Base-by-base conservation (phyloP, 1,140 invertebrate genomes). In the Zaprionus ornatus region DNA sequence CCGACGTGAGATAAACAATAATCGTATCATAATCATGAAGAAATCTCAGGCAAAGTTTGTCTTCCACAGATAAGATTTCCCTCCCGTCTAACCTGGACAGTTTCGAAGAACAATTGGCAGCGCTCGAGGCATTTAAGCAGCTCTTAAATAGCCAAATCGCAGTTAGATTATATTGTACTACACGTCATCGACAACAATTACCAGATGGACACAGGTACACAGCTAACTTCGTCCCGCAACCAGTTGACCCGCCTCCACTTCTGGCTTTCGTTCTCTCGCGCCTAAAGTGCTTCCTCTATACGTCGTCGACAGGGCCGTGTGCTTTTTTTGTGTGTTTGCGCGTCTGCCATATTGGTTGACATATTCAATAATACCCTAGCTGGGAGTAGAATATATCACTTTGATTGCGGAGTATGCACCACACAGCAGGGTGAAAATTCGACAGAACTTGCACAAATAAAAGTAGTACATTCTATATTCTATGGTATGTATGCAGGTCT, bases 271-370 rank as follows among this genome's bases (percentile, higher is more conserved):
- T 50, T 6, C 19, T 12, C 45, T 23, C 21, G 1, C 45, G 17
- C 10, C 29, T 32, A 32, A 37, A 29, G 57, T 60, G 32, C 45
- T 48, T 23, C 17, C 50, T 17, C 19, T 21, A 60, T 23, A 15
- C 15, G 15, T 4, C 32, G 23, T 12, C 19, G 48, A 21, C 54
- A 15, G 64, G 55, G 64, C 64, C 73, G 73, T 75, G 73, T 75
- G 73, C 67, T 69, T 57, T 57, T 1, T 3, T 13, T 29, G 23
- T 27, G 2, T 7, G 2, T n/a, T n/a, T 40, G 10, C 32, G 15
- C 25, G 15, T 57, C 52, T 71, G 67, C 66, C 73, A 75, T 75
- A 57, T 75, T 75, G 60, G 67, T 59, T 25, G 59, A 57, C 66
- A 70, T 74, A 15, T 57, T 56, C 17, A 48, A 21, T 12, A 5